Evolutionary conservation across 2,113 vertebrate species (phyloP).

Genomic region (Maccullochella peelii): DNA sequence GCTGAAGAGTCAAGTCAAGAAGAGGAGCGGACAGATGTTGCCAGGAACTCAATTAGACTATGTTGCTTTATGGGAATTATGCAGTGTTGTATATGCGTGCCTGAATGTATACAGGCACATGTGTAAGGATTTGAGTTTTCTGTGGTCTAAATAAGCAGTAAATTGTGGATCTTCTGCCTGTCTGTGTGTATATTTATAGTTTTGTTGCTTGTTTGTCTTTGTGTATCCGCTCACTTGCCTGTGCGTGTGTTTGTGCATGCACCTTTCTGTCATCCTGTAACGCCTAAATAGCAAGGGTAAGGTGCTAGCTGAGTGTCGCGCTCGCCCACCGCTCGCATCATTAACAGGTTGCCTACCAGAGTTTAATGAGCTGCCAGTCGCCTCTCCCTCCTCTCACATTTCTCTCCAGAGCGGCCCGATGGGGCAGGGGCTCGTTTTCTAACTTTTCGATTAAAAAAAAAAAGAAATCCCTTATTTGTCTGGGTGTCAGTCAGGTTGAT

Average conservation of each 20-base stretch:
- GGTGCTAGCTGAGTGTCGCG: constrained; percentile 14
- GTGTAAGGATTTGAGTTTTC: not conserved
- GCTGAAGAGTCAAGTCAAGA: constrained; percentile 22
- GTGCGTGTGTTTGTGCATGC: not conserved
- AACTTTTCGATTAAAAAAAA: not conserved
- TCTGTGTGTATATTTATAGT: not conserved
- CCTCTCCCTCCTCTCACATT: not conserved
- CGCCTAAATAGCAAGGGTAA: constrained; percentile 17
- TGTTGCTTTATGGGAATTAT: not conserved
- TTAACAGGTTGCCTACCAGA: constrained; percentile 38
- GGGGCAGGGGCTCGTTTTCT: constrained; percentile 34
- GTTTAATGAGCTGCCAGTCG: constrained; percentile 54
- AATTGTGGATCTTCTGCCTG: not conserved
- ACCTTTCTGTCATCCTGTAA: not conserved
- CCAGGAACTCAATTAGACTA: constrained; percentile 13
- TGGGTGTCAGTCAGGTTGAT: not conserved
- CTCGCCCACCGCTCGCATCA: constrained; percentile 21
- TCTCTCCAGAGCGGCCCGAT: constrained; percentile 4
- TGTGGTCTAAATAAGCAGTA: too few relatives aligned
- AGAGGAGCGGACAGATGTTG: constrained; percentile 31
- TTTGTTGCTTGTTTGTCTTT: not conserved
- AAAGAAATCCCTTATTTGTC: not conserved
- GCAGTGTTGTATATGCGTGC: not conserved
- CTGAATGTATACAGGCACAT: not conserved
- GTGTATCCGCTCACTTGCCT: not conserved